Evolutionary conservation across 1,140 invertebrate species (phyloP).

Genomic region (Cotesia glomerata): DNA sequence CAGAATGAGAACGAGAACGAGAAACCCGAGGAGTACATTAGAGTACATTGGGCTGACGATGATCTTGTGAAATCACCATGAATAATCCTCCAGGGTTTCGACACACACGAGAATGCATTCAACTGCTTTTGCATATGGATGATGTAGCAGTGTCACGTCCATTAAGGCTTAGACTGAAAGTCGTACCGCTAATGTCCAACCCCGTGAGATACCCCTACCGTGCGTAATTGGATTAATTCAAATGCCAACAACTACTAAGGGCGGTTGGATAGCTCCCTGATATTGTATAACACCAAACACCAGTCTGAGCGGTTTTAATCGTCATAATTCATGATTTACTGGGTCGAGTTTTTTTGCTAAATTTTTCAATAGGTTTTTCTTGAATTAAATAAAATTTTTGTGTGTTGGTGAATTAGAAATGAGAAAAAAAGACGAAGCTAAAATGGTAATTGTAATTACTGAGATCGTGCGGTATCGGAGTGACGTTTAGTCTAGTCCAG

Average conservation of each 20-base stretch:
- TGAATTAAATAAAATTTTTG: background rate
- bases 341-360: too few relatives aligned
- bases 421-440: background rate
- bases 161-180: conserved; percentile 41
- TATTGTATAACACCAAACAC: background rate
- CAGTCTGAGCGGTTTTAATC: background rate
- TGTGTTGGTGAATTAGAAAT: background rate
- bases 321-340: background rate
- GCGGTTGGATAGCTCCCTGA: background rate
- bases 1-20: background rate
- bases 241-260: conserved; percentile 1
- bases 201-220: conserved; percentile 15
- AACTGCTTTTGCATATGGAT: conserved; percentile 38
- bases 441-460: too few relatives aligned
- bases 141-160: conserved; percentile 35
- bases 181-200: conserved; percentile 33
- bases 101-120: conserved; percentile 18
- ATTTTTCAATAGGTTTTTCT: background rate
- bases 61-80: conserved; percentile 25
- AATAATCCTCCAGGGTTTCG: conserved; percentile 20
- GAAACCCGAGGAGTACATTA: conserved; percentile 11
- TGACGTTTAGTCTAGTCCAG: background rate
- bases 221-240: conserved; percentile 39
- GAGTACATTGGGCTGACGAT: background rate
- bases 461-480: too few relatives aligned